Evolutionary conservation across 2,113 vertebrate genomes (phyloP).

Genomic region (Tretioscincus oriximinensis): DNA sequence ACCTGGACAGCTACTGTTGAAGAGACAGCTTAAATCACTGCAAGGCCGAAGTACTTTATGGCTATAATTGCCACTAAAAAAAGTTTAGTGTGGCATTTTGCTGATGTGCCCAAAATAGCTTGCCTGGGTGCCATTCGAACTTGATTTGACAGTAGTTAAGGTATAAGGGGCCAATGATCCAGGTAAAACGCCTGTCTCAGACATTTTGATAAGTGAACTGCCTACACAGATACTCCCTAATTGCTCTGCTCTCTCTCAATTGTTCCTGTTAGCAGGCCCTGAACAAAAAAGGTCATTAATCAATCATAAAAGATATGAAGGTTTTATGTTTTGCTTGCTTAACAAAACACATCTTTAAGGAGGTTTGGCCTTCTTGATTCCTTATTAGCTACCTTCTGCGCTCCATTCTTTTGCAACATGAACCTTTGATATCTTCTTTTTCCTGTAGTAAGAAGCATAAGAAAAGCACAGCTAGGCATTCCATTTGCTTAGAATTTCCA

Average conservation of each 20-base stretch:
- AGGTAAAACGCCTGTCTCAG: slow-evolving; percentile 61
- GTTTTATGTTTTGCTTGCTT: slow-evolving; percentile 68
- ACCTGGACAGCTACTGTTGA: slow-evolving; percentile 38
- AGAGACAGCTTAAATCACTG: slow-evolving; percentile 44
- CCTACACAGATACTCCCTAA: slow-evolving; percentile 63
- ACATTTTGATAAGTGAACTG: slow-evolving; percentile 67
- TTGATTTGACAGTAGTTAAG: slow-evolving; percentile 61
- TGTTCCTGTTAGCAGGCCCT: slow-evolving; percentile 57
- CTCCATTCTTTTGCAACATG: slow-evolving; percentile 14
- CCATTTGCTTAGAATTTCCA: not conserved
- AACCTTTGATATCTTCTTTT: slow-evolving; percentile 28
- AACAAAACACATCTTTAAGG: slow-evolving; percentile 61
- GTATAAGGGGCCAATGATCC: slow-evolving; percentile 61
- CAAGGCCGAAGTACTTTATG: slow-evolving; percentile 44
- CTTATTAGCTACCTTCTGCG: slow-evolving; percentile 33
- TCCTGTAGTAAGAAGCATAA: not conserved
- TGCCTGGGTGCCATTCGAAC: slow-evolving; percentile 52
- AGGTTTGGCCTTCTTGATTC: slow-evolving; percentile 44
- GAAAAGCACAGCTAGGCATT: not conserved
- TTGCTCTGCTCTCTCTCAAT: slow-evolving; percentile 64
- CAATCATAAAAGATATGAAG: slow-evolving; percentile 52
- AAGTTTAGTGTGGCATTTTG: slow-evolving; percentile 74
- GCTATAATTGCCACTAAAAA: slow-evolving; percentile 67
- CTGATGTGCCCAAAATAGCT: slow-evolving; percentile 67
- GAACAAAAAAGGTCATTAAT: slow-evolving; percentile 70